Conservation (phyloP, 2,113 vertebrate genomes). For the Perognathus longimembris region DNA sequence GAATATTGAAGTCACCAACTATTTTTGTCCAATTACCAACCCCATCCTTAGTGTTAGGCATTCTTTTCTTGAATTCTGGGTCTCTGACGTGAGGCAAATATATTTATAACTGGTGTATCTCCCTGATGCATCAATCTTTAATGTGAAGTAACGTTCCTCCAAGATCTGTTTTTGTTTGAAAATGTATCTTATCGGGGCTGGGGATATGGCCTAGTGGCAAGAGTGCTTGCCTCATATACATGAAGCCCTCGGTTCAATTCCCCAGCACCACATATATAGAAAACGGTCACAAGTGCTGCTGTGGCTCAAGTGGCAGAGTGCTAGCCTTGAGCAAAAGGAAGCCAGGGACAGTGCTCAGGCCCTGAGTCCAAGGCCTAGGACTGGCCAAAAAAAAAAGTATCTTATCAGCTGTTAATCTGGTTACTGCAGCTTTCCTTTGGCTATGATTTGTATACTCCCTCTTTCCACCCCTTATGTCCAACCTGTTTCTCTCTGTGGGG, state of each 20-base stretch:
- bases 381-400: too few relatives aligned
- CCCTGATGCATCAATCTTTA: background rate
- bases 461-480: background rate
- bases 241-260: too few relatives aligned
- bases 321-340: too few relatives aligned
- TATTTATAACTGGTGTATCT: background rate
- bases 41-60: background rate
- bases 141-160: background rate
- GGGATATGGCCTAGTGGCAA: too few relatives aligned
- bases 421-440: background rate
- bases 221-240: too few relatives aligned
- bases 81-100: background rate
- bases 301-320: too few relatives aligned
- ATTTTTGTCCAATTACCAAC: background rate
- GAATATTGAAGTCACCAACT: background rate
- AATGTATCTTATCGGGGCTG: too few relatives aligned
- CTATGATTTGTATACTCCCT: background rate
- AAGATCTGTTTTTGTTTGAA: background rate
- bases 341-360: too few relatives aligned
- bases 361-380: too few relatives aligned
- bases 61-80: background rate
- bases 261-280: too few relatives aligned
- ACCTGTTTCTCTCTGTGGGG: background rate
- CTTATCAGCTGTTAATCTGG: background rate
- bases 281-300: too few relatives aligned